Evolutionary conservation across 2,797 vertebrate genomes (phyloP), one percentile per base, ranked within the genome.

Genomic region (Channallabes apus): DNA sequence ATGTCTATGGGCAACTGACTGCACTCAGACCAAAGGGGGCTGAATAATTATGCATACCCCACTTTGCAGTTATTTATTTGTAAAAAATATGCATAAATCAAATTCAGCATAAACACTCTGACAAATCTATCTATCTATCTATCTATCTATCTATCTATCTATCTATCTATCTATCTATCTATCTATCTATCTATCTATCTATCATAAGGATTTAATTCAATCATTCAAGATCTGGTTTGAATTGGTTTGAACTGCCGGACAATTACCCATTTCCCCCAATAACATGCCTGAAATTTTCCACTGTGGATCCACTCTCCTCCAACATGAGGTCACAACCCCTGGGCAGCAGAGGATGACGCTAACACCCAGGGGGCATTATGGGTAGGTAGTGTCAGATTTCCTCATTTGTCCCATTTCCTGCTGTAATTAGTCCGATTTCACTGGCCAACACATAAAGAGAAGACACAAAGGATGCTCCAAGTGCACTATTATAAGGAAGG

Each of bases 321-420:
- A 79, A 85, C 76, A 73, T 32, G 27, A 89, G 89, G 89, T 89
- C 90, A 86, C 29, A 85, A 90, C 89, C 90, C 38, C 72, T 77
- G 71, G 84, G 77, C 84, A 71, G 84, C 72, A 79, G 79, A 84
- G 84, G 84, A 85, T 82, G 89, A 87, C 65, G 83, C 41, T 80
- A 27, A 84, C 65, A 68, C 88, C 88, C 85, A 29, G 58, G 65
- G 72, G 88, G 82, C 82, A 73, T 64, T 80, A 56, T 41, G 61
- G 71, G 75, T 82, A 87, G 80, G 73, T 85, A 86, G 87, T 87
- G 86, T 91, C 84, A 71, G 82, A 90, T 90, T 89, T 89, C 90
- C 78, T 87, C 80, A 85, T 85, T 87, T 83, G 86, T 88, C 86
- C 86, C 65, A 80, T 86, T 89, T 89, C 89, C 87, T 89, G 84